Evolutionary conservation across 2,113 vertebrate genomes (phyloP).

Genomic region (Rana temporaria): DNA sequence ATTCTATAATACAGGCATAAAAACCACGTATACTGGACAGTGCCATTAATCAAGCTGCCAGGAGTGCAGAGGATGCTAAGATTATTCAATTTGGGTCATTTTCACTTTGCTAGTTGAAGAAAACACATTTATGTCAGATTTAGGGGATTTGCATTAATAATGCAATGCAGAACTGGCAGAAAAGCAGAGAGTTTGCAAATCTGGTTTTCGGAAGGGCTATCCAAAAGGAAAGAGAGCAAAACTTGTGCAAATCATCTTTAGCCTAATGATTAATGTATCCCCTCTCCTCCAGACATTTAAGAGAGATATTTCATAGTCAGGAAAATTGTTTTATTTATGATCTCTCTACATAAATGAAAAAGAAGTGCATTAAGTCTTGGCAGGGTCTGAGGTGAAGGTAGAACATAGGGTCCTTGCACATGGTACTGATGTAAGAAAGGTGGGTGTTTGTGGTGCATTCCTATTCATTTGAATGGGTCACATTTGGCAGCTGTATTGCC

Average conservation of each 20-base stretch:
- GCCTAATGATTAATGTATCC: background rate
- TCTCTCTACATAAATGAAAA: too few species aligned
- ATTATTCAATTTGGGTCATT: conserved; percentile 47
- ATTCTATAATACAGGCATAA: background rate
- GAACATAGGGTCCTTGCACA: too few species aligned
- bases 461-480: too few species aligned
- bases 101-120: conserved; percentile 24
- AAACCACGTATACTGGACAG: background rate
- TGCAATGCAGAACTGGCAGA: conserved; percentile 44
- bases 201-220: background rate
- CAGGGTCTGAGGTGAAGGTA: too few species aligned
- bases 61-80: conserved; percentile 5
- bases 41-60: conserved; percentile 36
- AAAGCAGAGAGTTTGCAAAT: conserved; percentile 42
- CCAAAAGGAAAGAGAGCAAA: background rate
- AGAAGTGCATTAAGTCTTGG: too few species aligned
- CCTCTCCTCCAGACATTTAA: background rate
- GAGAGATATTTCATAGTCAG: conserved; percentile 19
- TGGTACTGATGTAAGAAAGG: too few species aligned
- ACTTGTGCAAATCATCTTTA: background rate
- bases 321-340: background rate
- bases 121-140: conserved; percentile 49
- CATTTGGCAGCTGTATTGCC: too few species aligned
- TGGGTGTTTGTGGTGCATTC: too few species aligned
- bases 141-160: conserved; percentile 50